Evolutionary conservation across 2,113 vertebrate genomes (phyloP), one percentile per base, ranked within the genome.

Genomic region (Cricetomys ansorgei): DNA sequence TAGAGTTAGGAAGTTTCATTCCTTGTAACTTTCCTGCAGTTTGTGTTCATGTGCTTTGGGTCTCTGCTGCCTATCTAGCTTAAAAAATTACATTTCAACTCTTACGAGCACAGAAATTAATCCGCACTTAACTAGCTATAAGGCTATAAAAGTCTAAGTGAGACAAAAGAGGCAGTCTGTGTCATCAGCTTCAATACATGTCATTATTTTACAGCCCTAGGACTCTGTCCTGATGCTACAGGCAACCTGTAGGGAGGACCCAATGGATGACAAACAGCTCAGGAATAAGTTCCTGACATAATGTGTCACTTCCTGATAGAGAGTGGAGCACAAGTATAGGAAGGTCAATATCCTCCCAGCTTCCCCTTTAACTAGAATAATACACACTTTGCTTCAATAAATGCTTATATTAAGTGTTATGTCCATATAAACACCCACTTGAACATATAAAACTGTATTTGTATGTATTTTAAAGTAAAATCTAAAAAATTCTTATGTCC

Each of bases 321-420:
- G 31, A 86, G 43, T 17, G 27, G 5, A 17, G 59, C 2, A 4
- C 8, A 29, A 64, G 27, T 6, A 0, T 43, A 31, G 16, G 17
- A 48, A 75, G 31, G n/a, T 67, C 80, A 83, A 67, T 25, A 23
- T 29, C 83, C 3, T 91, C 84, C 65, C 16, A 64, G 34, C 72
- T 92, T 81, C 80, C 40, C n/a, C 43, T 91, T 64, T 9, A 94
- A 95, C 50, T 73, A 89, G 9, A 83, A 34, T n/a, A 88, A 79
- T 37, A 64, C 23, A 45, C 72, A 1, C 17, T 64, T 87, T 59
- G 21, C 67, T 10, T 89, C 6, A 55, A 3, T 73, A 85, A 80
- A 40, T 76, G 45, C 17, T 69, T 85, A 25, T 48, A 93, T 70
- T 34, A 86, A 59, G 57, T 72, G 21, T 79, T 31, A 0, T 83